Conservation (phyloP, 2,113 vertebrate species). For the Beaufortia kweichowensis region DNA sequence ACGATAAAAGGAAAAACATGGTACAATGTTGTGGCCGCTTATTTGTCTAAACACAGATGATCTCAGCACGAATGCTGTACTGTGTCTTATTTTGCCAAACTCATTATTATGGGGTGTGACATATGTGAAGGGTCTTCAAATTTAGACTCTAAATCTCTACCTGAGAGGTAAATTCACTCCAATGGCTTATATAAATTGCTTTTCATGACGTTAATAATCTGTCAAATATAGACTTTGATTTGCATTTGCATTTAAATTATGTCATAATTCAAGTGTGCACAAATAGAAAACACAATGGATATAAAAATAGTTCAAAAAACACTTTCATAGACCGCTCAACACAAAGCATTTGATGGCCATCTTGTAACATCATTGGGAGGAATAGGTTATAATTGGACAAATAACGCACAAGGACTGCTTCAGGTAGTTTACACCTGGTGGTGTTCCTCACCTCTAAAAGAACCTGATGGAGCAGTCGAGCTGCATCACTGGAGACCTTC, state of each 20-base stretch:
- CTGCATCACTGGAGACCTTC: slow-evolving; percentile 71
- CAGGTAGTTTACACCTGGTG: background rate
- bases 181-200: background rate
- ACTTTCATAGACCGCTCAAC: no score
- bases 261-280: no score
- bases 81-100: background rate
- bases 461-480: slow-evolving; percentile 72
- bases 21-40: background rate
- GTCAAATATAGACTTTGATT: background rate
- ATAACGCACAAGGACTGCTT: no score
- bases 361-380: no score
- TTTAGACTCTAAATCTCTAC: background rate
- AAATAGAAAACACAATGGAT: no score
- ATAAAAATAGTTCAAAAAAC: no score
- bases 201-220: no score
- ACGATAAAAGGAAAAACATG: slow-evolving; percentile 12
- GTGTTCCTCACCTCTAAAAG: slow-evolving; percentile 79
- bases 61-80: background rate
- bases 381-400: no score
- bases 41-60: slow-evolving; percentile 16
- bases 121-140: slow-evolving; percentile 13
- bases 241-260: background rate
- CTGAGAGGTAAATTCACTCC: background rate
- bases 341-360: no score
- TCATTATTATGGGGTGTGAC: slow-evolving; percentile 6